phyloP scores from a whole-genome alignment of 2,113 vertebrate genomes.

The Cyanoliseus patagonus region DNA sequence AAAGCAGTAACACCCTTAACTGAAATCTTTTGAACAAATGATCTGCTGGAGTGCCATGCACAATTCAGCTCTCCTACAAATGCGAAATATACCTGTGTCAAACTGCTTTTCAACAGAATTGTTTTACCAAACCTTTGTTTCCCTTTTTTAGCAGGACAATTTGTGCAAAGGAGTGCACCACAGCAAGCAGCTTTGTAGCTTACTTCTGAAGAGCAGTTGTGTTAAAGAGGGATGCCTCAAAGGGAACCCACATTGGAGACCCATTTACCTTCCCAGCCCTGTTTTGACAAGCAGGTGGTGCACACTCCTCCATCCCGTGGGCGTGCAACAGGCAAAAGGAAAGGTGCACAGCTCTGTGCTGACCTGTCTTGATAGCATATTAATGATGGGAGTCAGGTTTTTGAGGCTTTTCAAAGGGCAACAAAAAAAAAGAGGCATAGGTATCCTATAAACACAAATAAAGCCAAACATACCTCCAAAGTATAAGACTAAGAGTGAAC shows the following conservation, averaged over 20 bases:
- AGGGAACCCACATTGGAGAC: not conserved
- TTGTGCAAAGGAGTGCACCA: not conserved
- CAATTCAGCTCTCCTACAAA: not conserved
- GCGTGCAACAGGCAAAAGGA: not conserved
- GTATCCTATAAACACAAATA: not conserved
- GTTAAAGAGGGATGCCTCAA: not conserved
- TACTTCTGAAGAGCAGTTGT: not conserved
- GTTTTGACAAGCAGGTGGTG: not conserved
- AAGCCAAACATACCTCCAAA: not conserved
- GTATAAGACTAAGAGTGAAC: not conserved
- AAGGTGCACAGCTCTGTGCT: no score
- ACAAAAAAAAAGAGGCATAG: not conserved
- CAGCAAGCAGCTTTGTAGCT: not conserved
- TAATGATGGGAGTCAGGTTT: not conserved
- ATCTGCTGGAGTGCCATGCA: not conserved
- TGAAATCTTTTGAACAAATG: conserved; percentile 1
- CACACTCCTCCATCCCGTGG: accelerated
- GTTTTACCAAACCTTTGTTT: not conserved
- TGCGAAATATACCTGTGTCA: not conserved
- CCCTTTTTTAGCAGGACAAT: not conserved
- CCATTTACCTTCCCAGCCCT: not conserved
- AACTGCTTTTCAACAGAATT: not conserved
- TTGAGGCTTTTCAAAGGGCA: not conserved
- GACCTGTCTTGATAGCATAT: not conserved
- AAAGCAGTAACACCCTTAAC: not conserved